Base-by-base conservation (phyloP, 2,888 invertebrate genomes). In the Sussaba pulchella region DNA sequence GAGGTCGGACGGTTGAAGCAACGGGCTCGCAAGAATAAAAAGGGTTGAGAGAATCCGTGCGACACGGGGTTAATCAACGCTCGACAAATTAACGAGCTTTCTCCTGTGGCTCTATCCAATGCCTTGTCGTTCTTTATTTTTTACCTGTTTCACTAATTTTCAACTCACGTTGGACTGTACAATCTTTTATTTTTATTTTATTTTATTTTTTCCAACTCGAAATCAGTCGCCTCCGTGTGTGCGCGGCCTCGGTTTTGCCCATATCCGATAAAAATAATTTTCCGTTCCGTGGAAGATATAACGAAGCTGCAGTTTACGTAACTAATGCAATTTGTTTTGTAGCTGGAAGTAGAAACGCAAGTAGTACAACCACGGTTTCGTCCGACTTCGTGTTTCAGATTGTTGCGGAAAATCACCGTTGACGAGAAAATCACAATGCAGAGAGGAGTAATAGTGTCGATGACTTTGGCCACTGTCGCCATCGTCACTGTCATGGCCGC, bases 391-490 rank as follows among this genome's bases (percentile, higher is more conserved):
- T 43, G 36, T 77, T 83, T 26, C 61, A 77, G 78, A 36, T 64
- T 39, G 9, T 50, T 59, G 72, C 26, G 12, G 9, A 52, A 50
- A 64, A 8, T 57, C 10, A n/a, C 43, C 31, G 10, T 47, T 21
- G 72, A 72, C 21, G 50, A 78, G 2, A 26, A 36, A 61, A 21
- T n/a, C 12, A 82, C 72, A 75, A 91, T 91, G 90, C 89, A 89
- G 78, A 85, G 83, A 71, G 79, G 88, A 79, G 86, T 89, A 39
- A 78, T 89, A 41, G 81, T 87, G 43, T 89, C 88, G 83, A 81
- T 89, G 43, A 81, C 89, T 63, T 72, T 90, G 70, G 85, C 85
- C 14, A 80, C 85, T n/a, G 70, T 87, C 3, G 85, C 85, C 14
- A 74, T 88, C 57, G 69, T 88, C 54, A 80, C 85, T 9, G 66